Base-by-base conservation (phyloP, 2,797 vertebrate genomes). In the Argya squamiceps region DNA sequence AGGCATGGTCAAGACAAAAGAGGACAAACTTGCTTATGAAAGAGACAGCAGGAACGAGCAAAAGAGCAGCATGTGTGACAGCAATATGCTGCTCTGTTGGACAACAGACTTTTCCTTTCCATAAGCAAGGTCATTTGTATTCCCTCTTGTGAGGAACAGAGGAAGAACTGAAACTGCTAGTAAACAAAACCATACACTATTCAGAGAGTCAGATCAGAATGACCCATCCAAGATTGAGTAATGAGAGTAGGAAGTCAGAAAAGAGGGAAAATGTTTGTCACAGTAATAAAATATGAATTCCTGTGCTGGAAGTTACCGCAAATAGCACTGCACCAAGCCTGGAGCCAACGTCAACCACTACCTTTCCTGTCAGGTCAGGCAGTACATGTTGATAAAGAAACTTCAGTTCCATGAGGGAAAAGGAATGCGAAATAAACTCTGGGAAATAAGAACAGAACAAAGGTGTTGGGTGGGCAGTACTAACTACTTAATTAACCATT, bases 381-480 rank as follows among this genome's bases (percentile, higher is more conserved):
- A 99, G 98, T 92, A 98, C 97, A 29, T 98, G 98, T 70, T 98
- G 98, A 97, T 99, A 99, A 93, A 99, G 97, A 96, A 99, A 99
- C 98, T 98, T 98, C 86, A 99, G 98, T 97, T 99, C 99, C 84
- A 97, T 36, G 62, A 98, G 92, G 11, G 99, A 99, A 98, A 99
- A 99, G 17, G 99, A 99, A 98, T 99, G 99, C 65, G 99, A 99
- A 97, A 99, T 98, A 97, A 99, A 99, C 63, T 99, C 99, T 99
- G 98, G 73, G 94, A 91, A 97, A 97, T 84, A 88, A 98, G 85
- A 97, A 92, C 93, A 97, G 92, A 88, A 95, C 79, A 93, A 95
- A 96, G 62, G 60, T 95, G 81, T 93, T 96, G 84, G 73, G 93
- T 84, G 67, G 82, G 83, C 84, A 93, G 56, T 92, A 96, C 88